phyloP scores from a whole-genome alignment of 2,797 vertebrate species.

The Nothura maculosa region DNA sequence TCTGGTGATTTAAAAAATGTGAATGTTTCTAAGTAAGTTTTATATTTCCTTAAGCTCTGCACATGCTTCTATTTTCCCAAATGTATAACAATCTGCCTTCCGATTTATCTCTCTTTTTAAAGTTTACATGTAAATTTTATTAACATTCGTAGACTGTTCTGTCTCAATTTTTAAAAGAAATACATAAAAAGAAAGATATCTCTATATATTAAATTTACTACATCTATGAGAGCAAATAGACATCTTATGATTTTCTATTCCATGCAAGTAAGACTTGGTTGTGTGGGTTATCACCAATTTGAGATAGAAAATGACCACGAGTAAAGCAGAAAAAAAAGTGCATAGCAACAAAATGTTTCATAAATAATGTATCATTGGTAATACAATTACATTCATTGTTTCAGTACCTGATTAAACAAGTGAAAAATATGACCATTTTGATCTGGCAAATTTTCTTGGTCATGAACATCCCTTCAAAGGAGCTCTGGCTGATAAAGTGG shows the following conservation, averaged over 20 bases:
- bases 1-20: neutral
- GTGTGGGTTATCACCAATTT: conserved; percentile 18
- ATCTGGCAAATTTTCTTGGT: conserved; percentile 58
- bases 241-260: neutral
- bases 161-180: neutral
- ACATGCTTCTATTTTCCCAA: neutral
- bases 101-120: too few relatives aligned
- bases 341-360: conserved; percentile 65
- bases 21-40: neutral
- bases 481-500: conserved; percentile 49
- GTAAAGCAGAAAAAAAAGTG: conserved; percentile 34
- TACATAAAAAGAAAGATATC: neutral
- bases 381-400: conserved; percentile 73
- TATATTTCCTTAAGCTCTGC: neutral
- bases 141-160: too few relatives aligned
- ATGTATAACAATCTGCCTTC: too few relatives aligned
- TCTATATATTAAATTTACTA: neutral
- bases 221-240: neutral
- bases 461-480: conserved; percentile 60
- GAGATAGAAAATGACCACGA: conserved; percentile 20
- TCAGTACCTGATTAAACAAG: conserved; percentile 68
- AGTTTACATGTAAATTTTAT: neutral
- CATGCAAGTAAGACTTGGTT: conserved; percentile 20
- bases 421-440: conserved; percentile 68
- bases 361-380: conserved; percentile 57